Conservation (phyloP, 2,888 invertebrate species). For the Octodonta nipae region DNA sequence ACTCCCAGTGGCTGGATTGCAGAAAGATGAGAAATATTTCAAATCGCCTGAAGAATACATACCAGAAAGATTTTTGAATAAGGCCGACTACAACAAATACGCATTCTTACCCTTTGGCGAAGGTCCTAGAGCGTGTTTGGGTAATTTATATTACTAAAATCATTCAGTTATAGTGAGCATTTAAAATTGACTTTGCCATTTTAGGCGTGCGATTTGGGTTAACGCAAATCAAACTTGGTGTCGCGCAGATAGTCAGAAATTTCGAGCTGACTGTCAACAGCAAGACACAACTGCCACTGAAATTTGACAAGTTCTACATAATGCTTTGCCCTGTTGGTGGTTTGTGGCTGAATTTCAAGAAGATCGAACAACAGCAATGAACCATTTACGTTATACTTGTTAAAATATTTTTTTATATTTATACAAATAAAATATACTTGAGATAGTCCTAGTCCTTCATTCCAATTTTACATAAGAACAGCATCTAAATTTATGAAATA, state of each 20-base stretch:
- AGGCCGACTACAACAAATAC: conserved; percentile 19
- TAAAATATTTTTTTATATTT: no score
- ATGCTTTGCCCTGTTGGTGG: conserved; percentile 18
- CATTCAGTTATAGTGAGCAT: no score
- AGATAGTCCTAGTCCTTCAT: no score
- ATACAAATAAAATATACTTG: no score
- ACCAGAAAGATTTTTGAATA: conserved; percentile 31
- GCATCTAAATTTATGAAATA: no score
- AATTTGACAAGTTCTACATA: conserved; percentile 18
- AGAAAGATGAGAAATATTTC: conserved; percentile 30
- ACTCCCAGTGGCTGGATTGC: conserved; percentile 27
- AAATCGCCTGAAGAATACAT: conserved; percentile 31
- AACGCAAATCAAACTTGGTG: conserved; percentile 30
- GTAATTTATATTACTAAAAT: no score
- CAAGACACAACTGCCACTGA: conserved; percentile 20
- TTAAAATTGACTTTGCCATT: no score
- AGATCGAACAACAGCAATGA: conserved; percentile 12
- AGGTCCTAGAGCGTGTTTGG: conserved; percentile 27
- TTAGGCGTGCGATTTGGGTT: conserved; percentile 20
- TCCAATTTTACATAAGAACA: no score
- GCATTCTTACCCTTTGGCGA: conserved; percentile 25
- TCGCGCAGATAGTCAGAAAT: conserved; percentile 26
- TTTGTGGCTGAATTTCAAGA: conserved; percentile 21
- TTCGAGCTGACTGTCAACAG: conserved; percentile 25
- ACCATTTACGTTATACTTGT: no score